Evolutionary conservation across 2,797 vertebrate genomes (phyloP), one percentile per base, ranked within the genome.

Genomic region (Thamnophis elegans): DNA sequence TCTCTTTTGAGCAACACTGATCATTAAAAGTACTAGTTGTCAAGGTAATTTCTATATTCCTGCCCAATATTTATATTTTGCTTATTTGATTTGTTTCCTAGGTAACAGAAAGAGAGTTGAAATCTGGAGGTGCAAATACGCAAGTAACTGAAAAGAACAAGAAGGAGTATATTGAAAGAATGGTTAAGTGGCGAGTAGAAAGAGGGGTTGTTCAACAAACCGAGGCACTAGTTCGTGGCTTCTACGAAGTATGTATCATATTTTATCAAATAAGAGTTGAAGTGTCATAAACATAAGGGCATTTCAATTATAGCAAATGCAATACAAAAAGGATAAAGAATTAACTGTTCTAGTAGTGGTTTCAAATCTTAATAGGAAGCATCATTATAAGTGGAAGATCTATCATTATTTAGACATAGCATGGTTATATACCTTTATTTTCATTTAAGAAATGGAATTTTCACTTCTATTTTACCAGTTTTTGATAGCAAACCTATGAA

Each of bases 71-170:
- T 92, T 85, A 5, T 89, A 55, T 92, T 92, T 90, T 78, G 89
- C 92, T 95, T 85, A 5, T 10, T 78, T 95, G 53, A 91, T 93
- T 89, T 85, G 88, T 93, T 95, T 89, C 1, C 5, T 95, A 99
- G 99, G 99, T 99, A 94, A 99, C 99, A 0, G 99, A 99, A 96
- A 98, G 99, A 92, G 99, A 99, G 96, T 91, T 99, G 86, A 99
- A 99, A 96, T 99, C 99, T 0, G 99, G 99, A 1, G 99, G 99
- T 3, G 98, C 99, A 95, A 98, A 99, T 94, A 98, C 98, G 28
- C 99, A 99, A 68, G 99, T 99, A 95, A 99, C 99, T 0, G 99
- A 99, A 96, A 99, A 99, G 97, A 99, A 99, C 96, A 99, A 99
- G 96, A 99, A 99, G 92, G 99, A 99, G 88, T 99, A 99, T 94